Base-by-base conservation (phyloP, 2,888 invertebrate species). In the Euplexia lucipara region DNA sequence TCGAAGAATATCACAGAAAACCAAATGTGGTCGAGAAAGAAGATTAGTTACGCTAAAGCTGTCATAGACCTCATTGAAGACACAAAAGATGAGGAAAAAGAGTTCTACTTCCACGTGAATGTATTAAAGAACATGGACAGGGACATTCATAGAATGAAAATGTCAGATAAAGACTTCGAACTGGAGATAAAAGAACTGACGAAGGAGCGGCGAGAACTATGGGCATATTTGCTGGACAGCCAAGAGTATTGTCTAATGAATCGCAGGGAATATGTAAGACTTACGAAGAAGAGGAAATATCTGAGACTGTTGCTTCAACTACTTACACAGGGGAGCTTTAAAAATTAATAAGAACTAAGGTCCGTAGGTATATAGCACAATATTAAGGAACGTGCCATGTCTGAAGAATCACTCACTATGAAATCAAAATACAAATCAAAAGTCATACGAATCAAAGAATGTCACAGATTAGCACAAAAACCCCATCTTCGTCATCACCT, bases 41-140 rank as follows among this genome's bases (percentile, higher is more conserved):
- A n/a, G n/a, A n/a, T n/a, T n/a, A n/a, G n/a, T n/a, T n/a, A n/a
- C n/a, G 41, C 53, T 16, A 30, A 32, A 53, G 32, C 41, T 1
- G 41, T 53, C 8, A 53, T 53, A 30, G 30, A 42, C 5, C 41
- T 53, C 0, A 41, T 53, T 1, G 53, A 14, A 53, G 53, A 30
- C 53, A 42, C 41, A 18, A 53, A 42, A 8, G 41, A 42, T 9
- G 41, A 53, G 1, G 53, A 53, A 32, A 9, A 18, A 3, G 18
- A 30, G 18, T 41, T 53, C 9, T 18, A 41, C 1, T 30, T 39
- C 8, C 39, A 30, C 12, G 26, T 47, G 18, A 53, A 41, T 0
- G 53, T 41, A 0, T 9, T 53, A 1, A 53, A 26, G 1, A 41
- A 26, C 3, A 53, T 53, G 14, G 53, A 53, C 14, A 53, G 41